These are phyloP conservation scores for Rambutsinella grinnellia DNA, from an alignment of 2,888 invertebrate species.

Conservation along the genomic window DNA sequence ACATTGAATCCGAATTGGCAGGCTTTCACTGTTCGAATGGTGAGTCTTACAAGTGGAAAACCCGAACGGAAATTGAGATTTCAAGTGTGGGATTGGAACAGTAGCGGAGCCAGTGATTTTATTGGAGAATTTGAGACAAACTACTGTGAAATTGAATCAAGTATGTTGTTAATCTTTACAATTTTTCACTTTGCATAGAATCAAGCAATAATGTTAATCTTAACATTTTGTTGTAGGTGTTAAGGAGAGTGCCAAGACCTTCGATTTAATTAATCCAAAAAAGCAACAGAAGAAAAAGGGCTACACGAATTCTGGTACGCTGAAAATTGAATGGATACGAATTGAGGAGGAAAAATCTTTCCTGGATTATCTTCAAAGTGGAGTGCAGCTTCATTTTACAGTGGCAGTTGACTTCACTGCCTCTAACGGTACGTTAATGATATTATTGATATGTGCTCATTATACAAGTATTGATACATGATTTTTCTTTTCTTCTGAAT, in stretches of 20 bases:
- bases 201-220: too few relatives aligned
- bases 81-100: conserved; percentile 72
- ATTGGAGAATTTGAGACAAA: conserved; percentile 71
- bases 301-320: conserved; percentile 72
- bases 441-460: background rate
- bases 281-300: conserved; percentile 71
- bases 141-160: conserved; percentile 68
- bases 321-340: conserved; percentile 68
- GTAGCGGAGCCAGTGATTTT: conserved; percentile 70
- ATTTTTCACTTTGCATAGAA: too few relatives aligned
- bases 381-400: conserved; percentile 68
- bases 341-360: conserved; percentile 68
- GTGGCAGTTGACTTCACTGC: conserved; percentile 69
- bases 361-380: conserved; percentile 72
- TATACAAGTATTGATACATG: background rate
- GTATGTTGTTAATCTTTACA: conserved; percentile 52
- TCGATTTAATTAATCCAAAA: conserved; percentile 70
- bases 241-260: conserved; percentile 66
- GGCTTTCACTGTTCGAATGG: conserved; percentile 68
- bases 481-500: background rate
- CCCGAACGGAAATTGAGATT: conserved; percentile 70
- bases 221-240: too few relatives aligned
- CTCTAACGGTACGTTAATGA: conserved; percentile 66
- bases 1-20: conserved; percentile 72
- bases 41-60: conserved; percentile 71